Percentiles rank a stretch among this genome's conserved stretches.
Conservation (phyloP, 2,797 vertebrate species). For the Chelon auratus region DNA sequence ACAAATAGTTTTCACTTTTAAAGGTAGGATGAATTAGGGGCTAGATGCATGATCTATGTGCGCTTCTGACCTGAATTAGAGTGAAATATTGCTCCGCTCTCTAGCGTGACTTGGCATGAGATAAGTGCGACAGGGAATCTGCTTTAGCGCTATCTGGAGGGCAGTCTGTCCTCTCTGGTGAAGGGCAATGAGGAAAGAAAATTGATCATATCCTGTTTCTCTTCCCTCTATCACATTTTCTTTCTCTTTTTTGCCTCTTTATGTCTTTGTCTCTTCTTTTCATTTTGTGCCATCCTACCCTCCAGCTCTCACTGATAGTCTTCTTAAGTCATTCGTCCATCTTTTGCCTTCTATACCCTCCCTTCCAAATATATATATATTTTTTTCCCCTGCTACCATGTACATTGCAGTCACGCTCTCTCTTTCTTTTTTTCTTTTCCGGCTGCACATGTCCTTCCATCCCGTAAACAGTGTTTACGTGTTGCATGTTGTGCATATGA, state of each 20-base stretch:
- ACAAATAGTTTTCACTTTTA: conserved; percentile 32
- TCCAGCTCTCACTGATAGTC: conserved; percentile 51
- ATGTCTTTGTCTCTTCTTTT: conserved; percentile 38
- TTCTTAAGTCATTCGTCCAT: conserved; percentile 41
- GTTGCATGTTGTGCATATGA: conserved; percentile 61
- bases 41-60: conserved; percentile 55
- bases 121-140: conserved; percentile 66
- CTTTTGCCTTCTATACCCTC: conserved; percentile 33
- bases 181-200: conserved; percentile 70
- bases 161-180: conserved; percentile 62
- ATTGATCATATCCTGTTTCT: conserved; percentile 64
- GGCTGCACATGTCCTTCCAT: conserved; percentile 27
- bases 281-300: conserved; percentile 40
- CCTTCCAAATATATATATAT: conserved; percentile 9
- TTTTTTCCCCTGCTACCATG: background rate
- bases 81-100: conserved; percentile 72
- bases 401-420: background rate
- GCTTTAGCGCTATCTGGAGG: conserved; percentile 71
- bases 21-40: conserved; percentile 5
- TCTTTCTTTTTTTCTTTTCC: no score
- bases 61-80: conserved; percentile 67
- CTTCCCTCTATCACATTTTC: conserved; percentile 33
- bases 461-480: conserved; percentile 62
- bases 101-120: conserved; percentile 73
- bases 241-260: conserved; percentile 46